Evolutionary conservation across 2,888 invertebrate species (phyloP).

Genomic region (Sesamia inferens): DNA sequence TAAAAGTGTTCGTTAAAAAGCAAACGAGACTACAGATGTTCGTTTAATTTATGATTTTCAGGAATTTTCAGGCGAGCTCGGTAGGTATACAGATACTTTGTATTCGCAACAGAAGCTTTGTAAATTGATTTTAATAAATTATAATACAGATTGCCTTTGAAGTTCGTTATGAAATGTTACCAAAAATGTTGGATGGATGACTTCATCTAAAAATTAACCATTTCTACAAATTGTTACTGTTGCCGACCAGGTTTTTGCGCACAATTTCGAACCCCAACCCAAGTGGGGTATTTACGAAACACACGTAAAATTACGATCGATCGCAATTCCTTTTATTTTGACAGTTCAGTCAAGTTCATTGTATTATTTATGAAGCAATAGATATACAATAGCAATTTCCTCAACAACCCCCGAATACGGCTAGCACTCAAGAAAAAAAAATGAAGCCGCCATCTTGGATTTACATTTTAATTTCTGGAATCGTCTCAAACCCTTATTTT

Average conservation of each 20-base stretch:
- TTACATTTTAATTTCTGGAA: neutral
- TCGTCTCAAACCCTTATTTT: neutral
- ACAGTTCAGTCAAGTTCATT: neutral
- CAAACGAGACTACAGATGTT: slow-evolving; percentile 39
- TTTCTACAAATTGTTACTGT: neutral
- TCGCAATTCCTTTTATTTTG: neutral
- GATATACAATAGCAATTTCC: neutral
- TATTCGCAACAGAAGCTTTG: slow-evolving; percentile 17
- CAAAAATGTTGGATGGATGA: neutral
- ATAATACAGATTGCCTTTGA: slow-evolving; percentile 40
- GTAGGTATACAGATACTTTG: neutral
- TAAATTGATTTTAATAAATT: slow-evolving; percentile 47
- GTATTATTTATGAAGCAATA: neutral
- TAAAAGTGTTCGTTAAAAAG: slow-evolving; percentile 54
- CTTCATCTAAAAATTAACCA: too few species aligned
- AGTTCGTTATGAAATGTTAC: neutral
- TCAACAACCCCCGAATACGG: neutral
- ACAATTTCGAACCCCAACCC: neutral
- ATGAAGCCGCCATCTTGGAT: neutral
- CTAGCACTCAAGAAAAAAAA: neutral
- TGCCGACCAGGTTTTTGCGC: neutral
- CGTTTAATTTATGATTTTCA: slow-evolving; percentile 57
- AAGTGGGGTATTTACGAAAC: neutral
- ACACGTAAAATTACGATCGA: neutral
- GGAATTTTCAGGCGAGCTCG: slow-evolving; percentile 23